These are phyloP conservation scores for Carettochelys insculpta DNA, from an alignment of 2,113 vertebrate species.

Conservation along the genomic window DNA sequence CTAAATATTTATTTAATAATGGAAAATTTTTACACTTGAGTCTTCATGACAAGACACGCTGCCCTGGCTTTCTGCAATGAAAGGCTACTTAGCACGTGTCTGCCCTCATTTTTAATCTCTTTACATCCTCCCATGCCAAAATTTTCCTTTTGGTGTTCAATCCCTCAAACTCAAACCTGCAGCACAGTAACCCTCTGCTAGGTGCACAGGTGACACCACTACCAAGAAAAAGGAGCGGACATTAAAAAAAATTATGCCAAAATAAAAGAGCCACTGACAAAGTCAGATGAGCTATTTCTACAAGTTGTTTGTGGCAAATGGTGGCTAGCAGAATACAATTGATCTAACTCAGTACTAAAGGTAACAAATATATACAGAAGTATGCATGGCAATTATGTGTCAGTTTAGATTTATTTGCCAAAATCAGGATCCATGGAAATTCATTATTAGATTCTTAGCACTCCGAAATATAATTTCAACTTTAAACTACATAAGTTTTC, in stretches of 20 bases:
- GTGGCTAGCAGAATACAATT: not conserved
- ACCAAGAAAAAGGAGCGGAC: not conserved
- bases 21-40: not conserved
- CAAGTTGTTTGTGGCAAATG: not conserved
- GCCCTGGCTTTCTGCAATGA: not conserved
- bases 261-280: not conserved
- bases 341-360: too few relatives aligned
- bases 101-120: not conserved
- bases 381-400: not conserved
- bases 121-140: not conserved
- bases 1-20: not conserved
- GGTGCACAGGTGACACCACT: not conserved
- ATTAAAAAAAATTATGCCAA: not conserved
- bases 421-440: not conserved
- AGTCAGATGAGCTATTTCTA: not conserved
- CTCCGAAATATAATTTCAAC: not conserved
- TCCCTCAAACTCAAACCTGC: not conserved
- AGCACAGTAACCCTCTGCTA: not conserved
- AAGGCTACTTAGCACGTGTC: not conserved
- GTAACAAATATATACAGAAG: not conserved
- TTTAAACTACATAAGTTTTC: not conserved
- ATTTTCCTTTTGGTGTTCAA: not conserved
- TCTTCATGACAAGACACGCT: not conserved
- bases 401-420: not conserved
- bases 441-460: not conserved